Base-by-base conservation (phyloP, 2,113 vertebrate genomes). In the Paracanthobrama guichenoti region DNA sequence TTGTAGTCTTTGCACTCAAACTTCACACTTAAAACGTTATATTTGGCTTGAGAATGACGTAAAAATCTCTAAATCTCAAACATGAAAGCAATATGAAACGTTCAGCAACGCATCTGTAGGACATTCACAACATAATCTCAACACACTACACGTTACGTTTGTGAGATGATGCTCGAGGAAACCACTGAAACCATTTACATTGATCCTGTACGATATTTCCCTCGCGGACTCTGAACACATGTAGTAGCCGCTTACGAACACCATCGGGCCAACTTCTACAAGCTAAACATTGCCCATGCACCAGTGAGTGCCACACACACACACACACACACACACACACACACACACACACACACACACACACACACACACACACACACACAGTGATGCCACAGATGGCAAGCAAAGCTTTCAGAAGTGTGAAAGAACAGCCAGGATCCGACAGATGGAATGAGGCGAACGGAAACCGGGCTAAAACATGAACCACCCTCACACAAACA, bases 361-460 rank as follows among this genome's bases (percentile, higher is more conserved):
- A 53, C 46, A 48, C 31, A 69, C 75, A 53, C 77, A 57, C 59
- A 59, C 85, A 87, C 0, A 53, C 77, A 59, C 59, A 59, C 85
- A 87, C 0, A 48, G 81, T 67, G 86, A 88, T 69, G 79, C 73
- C 92, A 88, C 92, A 94, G 93, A 93, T 92, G 93, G 90, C 84
- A 87, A 64, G 80, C 80, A 84, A 86, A 88, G 86, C 88, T 88
- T 85, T 87, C 85, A 81, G 88, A 93, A 87, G 91, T 90, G 93
- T 88, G 89, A 92, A 89, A 87, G 87, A 88, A 91, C 90, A 88
- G 88, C 88, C 89, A 88, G 90, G 84, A 35, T 90, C 90, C 87
- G 92, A 89, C 92, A 92, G 91, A 93, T 91, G 92, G 91, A 69
- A 90, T 72, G 88, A 79, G 71, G 90, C 86, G 91, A 69, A 89